Conservation (phyloP, 2,888 invertebrate genomes). For the Luperina nickerlii region DNA sequence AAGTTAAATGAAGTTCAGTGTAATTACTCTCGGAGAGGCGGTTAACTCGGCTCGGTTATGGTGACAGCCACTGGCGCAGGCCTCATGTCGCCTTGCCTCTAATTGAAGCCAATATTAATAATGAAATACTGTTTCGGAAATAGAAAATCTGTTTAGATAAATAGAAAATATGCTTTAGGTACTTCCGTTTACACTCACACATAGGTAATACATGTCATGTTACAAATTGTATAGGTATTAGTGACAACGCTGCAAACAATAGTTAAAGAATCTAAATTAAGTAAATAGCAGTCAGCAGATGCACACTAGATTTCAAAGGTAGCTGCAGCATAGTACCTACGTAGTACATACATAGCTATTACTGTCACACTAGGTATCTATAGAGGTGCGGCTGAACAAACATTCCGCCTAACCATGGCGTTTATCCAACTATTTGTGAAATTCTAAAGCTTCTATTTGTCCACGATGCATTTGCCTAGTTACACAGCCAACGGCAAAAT, state of each 20-base stretch:
- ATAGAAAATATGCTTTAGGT: not conserved
- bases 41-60: constrained; percentile 84
- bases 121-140: constrained; percentile 65
- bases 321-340: constrained; percentile 7
- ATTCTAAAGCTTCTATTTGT: constrained; percentile 63
- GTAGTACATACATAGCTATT: not conserved
- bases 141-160: constrained; percentile 37
- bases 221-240: not conserved
- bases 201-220: constrained; percentile 1
- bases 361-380: not conserved
- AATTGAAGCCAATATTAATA: constrained; percentile 79
- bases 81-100: constrained; percentile 71
- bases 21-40: constrained; percentile 88
- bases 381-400: constrained; percentile 41
- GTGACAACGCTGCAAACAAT: constrained; percentile 17
- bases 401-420: constrained; percentile 59
- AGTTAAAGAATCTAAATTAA: constrained; percentile 38
- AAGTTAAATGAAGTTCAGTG: constrained; percentile 89
- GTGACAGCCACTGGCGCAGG: constrained; percentile 79
- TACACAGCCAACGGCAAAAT: constrained; percentile 56
- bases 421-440: constrained; percentile 67
- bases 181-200: not conserved
- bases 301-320: constrained; percentile 21
- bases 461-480: constrained; percentile 60
- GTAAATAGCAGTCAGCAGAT: constrained; percentile 15